phyloP scores from a whole-genome alignment of 2,888 invertebrate species.

The Xanthia togata region DNA sequence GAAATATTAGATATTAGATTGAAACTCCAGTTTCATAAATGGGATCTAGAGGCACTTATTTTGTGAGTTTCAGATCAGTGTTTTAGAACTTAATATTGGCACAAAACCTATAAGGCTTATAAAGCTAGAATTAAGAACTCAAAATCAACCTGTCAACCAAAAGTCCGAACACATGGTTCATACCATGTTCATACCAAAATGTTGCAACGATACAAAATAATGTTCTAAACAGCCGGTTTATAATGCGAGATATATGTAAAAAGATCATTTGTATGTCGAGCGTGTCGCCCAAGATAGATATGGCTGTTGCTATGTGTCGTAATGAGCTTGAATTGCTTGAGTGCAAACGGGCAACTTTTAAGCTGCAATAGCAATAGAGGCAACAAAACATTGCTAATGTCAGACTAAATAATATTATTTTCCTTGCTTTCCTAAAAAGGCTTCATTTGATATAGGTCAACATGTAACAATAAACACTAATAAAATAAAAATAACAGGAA shows the following conservation, averaged over 20 bases:
- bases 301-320: conserved; percentile 66
- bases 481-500: not conserved
- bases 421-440: not conserved
- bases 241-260: conserved; percentile 50
- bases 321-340: conserved; percentile 53
- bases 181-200: not conserved
- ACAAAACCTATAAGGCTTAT: not conserved
- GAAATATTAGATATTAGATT: not conserved
- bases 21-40: conserved; percentile 9
- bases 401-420: not conserved
- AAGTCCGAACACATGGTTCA: not conserved
- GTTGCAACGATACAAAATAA: conserved; percentile 6
- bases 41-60: not conserved
- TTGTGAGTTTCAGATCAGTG: not conserved
- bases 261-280: conserved; percentile 62
- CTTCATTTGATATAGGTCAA: not conserved
- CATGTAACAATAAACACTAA: not conserved
- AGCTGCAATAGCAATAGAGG: not conserved
- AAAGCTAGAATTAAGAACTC: not conserved
- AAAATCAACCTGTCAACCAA: not conserved
- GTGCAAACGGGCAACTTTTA: conserved; percentile 42
- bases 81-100: not conserved
- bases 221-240: conserved; percentile 41
- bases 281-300: conserved; percentile 65
- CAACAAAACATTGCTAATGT: not conserved